Evolutionary conservation across 2,888 invertebrate genomes (phyloP), one percentile per base, ranked within the genome.

Genomic region (Laspeyria flexula): DNA sequence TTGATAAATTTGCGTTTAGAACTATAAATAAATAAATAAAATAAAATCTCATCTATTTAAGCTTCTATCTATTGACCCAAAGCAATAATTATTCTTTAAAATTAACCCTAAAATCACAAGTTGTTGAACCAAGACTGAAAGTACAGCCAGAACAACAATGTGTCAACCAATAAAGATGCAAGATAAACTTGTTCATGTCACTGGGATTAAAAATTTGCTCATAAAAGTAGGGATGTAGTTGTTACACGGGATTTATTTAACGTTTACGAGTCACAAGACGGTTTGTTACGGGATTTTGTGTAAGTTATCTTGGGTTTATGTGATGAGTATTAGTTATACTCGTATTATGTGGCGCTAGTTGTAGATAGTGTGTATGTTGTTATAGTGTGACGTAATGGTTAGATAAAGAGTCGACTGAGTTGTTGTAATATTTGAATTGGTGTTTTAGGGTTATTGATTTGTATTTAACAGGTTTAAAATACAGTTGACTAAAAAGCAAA

Each of bases 141-240:
- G 9, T n/a, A 40, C 41, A 42, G 15, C 30, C 16, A 50, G 31
- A 25, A 50, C 34, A 41, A 34, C 31, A 43, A 63, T 67, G 65
- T 66, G 63, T 51, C 43, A 56, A 49, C 70, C 67, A 75, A 79
- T 81, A 81, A 84, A 76, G 75, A 77, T 78, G 73, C 65, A 65
- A 77, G 77, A 77, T 81, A 78, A 82, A 79, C 79, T 76, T 61
- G 70, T 79, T 79, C 75, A 79, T 77, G 79, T 77, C 74, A 70
- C 63, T 74, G 43, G 81, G 83, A 85, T 85, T 85, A 85, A 85
- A 85, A 84, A 83, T 77, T 78, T 67, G 68, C 53, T 77, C 83
- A 73, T 85, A 82, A 84, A 82, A 57, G 52, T 38, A 38, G 43
- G 56, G 42, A 55, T 55, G 67, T 64, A 45, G 63, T 55, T 67